Evolutionary conservation across 2,797 vertebrate species (phyloP), one percentile per base, ranked within the genome.

Genomic region (Octomys mimax): DNA sequence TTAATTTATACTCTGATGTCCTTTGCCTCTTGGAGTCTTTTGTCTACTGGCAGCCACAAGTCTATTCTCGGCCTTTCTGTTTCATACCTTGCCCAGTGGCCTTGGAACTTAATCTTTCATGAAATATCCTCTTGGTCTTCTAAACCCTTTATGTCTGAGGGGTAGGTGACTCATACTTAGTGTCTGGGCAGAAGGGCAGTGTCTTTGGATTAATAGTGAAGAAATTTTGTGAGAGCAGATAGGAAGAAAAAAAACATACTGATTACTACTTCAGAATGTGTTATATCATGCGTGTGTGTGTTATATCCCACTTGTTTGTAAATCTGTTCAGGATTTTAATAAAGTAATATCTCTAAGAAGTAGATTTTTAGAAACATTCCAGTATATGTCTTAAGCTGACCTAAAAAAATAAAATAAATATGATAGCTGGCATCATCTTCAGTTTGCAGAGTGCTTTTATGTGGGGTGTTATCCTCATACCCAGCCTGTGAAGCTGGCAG

Each of bases 101-200:
- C 94, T 92, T 92, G 75, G 82, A 95, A 78, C 24, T 88, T 33
- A 68, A 33, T 64, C 85, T 80, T 59, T 80, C 83, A 92, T 59
- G 81, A 64, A 82, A 70, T 33, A n/a, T 26, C 42, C 52, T 91
- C 6, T 57, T 92, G 26, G 57, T 88, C 93, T 95, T 89, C 33
- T 54, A 24, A 36, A 49, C 36, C 4, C 36, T n/a, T 90, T 59
- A 81, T 26, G 8, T 86, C 26, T 2, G 82, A 77, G 49, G 26
- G 54, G 24, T 42, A 81, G 57, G 28, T 33, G 39, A 68, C 66
- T 81, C 68, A 78, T 4, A 46, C 59, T 4, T 61, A 73, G n/a
- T 86, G 7, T 31, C 62, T 94, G 54, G 31, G 28, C 10, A 54
- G 13, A 90, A 61, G 54, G 52, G 7, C 24, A 21, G 54, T 61